These are phyloP conservation scores for Formica aserva DNA, from an alignment of 2,888 invertebrate genomes.

Conservation along the genomic window DNA sequence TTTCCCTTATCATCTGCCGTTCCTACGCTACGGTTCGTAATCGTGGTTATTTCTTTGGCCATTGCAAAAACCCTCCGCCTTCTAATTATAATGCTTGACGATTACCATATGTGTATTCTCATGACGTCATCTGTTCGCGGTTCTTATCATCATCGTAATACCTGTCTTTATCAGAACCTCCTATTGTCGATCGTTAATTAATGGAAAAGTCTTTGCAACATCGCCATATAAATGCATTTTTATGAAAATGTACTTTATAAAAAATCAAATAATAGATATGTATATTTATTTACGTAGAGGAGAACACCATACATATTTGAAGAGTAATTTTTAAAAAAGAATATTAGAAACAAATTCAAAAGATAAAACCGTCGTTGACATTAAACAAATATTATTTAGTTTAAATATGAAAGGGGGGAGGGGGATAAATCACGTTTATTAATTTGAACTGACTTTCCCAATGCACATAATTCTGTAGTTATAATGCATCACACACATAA, in stretches of 20 bases:
- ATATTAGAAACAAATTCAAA: not conserved
- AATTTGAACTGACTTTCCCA: slow-evolving; percentile 4
- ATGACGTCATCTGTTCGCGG: not conserved
- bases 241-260: not conserved
- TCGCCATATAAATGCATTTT: not conserved
- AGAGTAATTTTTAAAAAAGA: not conserved
- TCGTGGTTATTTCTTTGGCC: slow-evolving; percentile 17
- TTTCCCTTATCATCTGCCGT: slow-evolving; percentile 35
- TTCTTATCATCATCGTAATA: slow-evolving; percentile 8
- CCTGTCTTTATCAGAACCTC: not conserved
- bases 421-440: not conserved
- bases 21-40: slow-evolving; percentile 7
- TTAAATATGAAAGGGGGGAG: not conserved
- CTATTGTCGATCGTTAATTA: slow-evolving; percentile 44
- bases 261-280: slow-evolving; percentile 19
- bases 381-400: slow-evolving; percentile 1
- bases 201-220: slow-evolving; percentile 14
- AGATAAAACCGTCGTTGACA: not conserved
- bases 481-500: slow-evolving; percentile 5
- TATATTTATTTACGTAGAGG: not conserved
- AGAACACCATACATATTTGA: not conserved
- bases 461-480: slow-evolving; percentile 19
- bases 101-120: not conserved
- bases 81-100: slow-evolving; percentile 49
- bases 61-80: slow-evolving; percentile 18